phyloP scores from a whole-genome alignment of 1,140 invertebrate species.

The Papilio helenus region DNA sequence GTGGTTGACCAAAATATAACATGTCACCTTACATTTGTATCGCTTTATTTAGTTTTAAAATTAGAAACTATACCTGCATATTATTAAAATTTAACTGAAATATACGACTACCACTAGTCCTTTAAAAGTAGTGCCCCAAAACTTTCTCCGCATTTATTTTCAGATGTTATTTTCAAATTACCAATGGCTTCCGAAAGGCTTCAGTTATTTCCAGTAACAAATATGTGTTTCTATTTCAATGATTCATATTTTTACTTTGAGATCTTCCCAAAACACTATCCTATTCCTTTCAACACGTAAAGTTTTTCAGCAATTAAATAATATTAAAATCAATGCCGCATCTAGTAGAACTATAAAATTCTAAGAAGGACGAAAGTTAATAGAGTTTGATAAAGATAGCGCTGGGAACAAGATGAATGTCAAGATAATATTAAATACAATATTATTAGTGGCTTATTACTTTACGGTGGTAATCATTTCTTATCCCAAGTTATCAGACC shows the following conservation, averaged over 20 bases:
- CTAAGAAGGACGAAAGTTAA: constrained; percentile 5
- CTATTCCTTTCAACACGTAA: no score
- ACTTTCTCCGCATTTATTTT: no score
- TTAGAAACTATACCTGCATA: neutral
- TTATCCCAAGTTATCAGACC: constrained; percentile 12
- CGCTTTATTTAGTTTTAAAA: neutral
- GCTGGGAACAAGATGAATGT: constrained; percentile 22
- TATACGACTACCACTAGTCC: neutral
- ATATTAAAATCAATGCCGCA: neutral
- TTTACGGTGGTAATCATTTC: constrained; percentile 19
- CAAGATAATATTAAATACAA: constrained; percentile 19
- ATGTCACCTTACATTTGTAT: neutral
- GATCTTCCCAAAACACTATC: no score
- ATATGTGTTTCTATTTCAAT: no score
- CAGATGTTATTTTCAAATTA: no score
- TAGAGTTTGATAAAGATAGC: neutral
- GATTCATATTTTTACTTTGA: no score
- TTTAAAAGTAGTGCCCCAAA: neutral
- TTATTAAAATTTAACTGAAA: no score
- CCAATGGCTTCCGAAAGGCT: no score
- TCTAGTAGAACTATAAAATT: neutral
- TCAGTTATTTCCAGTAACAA: no score
- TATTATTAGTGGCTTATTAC: constrained; percentile 22
- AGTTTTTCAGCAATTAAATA: no score
- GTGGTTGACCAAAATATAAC: constrained; percentile 1